Conservation (phyloP, 2,888 invertebrate genomes). For the Tiphia femorata region DNA sequence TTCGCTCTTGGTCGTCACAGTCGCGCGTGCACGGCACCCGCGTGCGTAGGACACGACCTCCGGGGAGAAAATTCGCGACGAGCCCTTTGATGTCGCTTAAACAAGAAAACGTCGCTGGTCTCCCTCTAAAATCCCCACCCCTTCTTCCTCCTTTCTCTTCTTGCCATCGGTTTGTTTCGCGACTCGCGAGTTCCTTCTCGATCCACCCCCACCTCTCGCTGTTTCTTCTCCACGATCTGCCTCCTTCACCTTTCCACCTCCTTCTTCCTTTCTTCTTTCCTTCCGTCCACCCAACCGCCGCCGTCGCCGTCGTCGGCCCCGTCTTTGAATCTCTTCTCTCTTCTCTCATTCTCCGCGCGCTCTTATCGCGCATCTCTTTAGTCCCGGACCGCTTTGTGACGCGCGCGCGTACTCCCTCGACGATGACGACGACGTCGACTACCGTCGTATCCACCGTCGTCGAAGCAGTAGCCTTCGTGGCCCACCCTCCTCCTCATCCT, state of each 20-base stretch:
- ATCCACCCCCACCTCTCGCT: constrained; percentile 5
- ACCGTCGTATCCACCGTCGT: constrained; percentile 10
- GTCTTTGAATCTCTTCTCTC: constrained; percentile 39
- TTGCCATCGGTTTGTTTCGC: constrained; percentile 4
- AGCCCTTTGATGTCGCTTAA: constrained; percentile 57
- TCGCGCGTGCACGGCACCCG: constrained; percentile 23
- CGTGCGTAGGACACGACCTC: constrained; percentile 22
- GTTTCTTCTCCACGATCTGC: constrained; percentile 6
- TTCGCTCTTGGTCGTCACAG: too few species aligned
- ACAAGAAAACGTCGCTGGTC: constrained; percentile 53
- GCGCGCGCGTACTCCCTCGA: constrained; percentile 11
- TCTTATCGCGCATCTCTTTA: constrained; percentile 45
- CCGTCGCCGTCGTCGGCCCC: too few species aligned
- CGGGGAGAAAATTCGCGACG: constrained; percentile 49
- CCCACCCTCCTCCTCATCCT: not conserved
- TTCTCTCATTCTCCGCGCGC: constrained; percentile 16
- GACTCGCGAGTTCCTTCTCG: not conserved
- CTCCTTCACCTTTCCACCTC: not conserved
- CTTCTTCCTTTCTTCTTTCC: not conserved
- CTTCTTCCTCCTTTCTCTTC: constrained; percentile 30
- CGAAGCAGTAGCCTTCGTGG: constrained; percentile 35
- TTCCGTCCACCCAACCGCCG: too few species aligned
- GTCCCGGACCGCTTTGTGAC: constrained; percentile 38
- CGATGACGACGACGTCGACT: constrained; percentile 22
- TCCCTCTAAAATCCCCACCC: constrained; percentile 29